Conservation (phyloP, 2,888 invertebrate genomes). For the Phragmatobia fuliginosa region DNA sequence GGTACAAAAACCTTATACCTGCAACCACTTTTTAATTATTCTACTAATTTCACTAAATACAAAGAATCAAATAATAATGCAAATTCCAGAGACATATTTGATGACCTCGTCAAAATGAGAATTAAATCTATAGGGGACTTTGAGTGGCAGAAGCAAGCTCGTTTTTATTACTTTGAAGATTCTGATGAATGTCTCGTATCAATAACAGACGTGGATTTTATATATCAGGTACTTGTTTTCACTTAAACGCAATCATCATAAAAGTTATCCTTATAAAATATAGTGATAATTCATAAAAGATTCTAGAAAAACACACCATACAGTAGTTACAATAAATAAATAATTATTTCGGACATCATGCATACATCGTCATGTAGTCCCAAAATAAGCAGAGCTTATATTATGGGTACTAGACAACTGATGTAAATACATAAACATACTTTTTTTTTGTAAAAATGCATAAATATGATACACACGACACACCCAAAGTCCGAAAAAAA, state of each 20-base stretch:
- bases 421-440: no score
- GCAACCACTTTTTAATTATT: background rate
- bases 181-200: constrained; percentile 91
- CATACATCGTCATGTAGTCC: no score
- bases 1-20: constrained; percentile 71
- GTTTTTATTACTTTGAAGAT: constrained; percentile 94
- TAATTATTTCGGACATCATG: no score
- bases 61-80: background rate
- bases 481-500: no score
- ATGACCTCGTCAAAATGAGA: constrained; percentile 90
- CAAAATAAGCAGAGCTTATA: no score
- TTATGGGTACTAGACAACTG: no score
- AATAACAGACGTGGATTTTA: constrained; percentile 94
- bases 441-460: no score
- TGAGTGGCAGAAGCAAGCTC: constrained; percentile 96
- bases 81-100: constrained; percentile 92
- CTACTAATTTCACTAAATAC: background rate
- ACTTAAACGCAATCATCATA: background rate
- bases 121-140: constrained; percentile 91
- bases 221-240: constrained; percentile 88
- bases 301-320: no score
- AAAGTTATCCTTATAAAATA: background rate
- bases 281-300: no score
- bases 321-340: no score
- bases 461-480: no score